Evolutionary conservation across 2,113 vertebrate species (phyloP), one percentile per base, ranked within the genome.

Genomic region (Hemicordylus capensis): DNA sequence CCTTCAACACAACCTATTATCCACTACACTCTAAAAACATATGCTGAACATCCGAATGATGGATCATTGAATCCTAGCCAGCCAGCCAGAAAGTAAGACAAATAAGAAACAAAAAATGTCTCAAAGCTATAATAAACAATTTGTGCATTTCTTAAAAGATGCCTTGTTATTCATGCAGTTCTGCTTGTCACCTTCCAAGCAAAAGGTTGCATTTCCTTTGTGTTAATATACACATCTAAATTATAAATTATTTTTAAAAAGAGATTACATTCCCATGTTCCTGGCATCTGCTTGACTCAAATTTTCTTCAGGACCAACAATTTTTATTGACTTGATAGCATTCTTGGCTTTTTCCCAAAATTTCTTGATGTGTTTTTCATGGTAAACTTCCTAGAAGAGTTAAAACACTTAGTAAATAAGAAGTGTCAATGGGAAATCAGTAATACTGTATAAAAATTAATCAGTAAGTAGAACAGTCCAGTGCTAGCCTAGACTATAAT

Each of bases 251-350:
- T 87, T 42, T n/a, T 81, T 82, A 85, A 89, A 91, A 63, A 79
- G 54, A 89, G 85, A 95, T 90, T 98, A 99, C 99, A 99, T 99
- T 94, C 98, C 98, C 98, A 99, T 99, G 94, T 99, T 99, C 86
- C 99, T 97, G 87, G 98, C 98, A 93, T 99, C 98, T 11, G 98
- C 98, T 97, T 99, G 98, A 94, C 97, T 99, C 89, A 99, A 86
- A 87, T 95, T 96, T 93, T 99, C 99, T 94, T 99, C 99, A 9
- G 99, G 99, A 80, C 99, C 99, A 88, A 99, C 98, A 86, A 98
- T 97, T 95, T 99, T 99, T 92, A 99, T 97, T 89, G 93, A 96
- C 87, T 51, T 94, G 94, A 99, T 98, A 58, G 95, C 85, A 67
- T 95, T 95, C 90, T 97, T 97, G 94, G 97, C 97, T 91, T 97